A percentile compares a stretch with the other conserved stretches of the same genome.
Evolutionary conservation across 1,140 invertebrate species (phyloP).

Genomic region (Diorhabda carinulata): DNA sequence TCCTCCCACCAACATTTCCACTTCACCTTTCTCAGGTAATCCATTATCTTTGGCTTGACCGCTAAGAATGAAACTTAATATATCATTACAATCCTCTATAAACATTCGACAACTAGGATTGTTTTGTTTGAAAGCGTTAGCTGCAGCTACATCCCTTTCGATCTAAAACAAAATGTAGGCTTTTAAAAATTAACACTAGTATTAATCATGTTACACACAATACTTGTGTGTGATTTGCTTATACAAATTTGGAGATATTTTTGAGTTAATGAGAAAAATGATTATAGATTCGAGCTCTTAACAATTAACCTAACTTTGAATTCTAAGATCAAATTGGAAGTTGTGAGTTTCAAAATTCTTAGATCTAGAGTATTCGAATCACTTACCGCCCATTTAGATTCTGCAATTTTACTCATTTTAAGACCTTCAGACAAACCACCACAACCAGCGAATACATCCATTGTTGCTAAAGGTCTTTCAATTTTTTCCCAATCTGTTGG

Average conservation of each 20-base stretch:
- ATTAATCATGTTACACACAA: too few relatives aligned
- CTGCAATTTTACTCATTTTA: constrained; percentile 65
- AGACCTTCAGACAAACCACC: constrained; percentile 74
- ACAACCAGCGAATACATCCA: constrained; percentile 89
- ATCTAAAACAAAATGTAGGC: constrained; percentile 47
- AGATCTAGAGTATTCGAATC: neutral
- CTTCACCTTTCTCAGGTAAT: constrained; percentile 74
- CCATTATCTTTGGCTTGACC: constrained; percentile 55
- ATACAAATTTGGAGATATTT: too few relatives aligned
- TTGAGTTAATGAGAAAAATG: too few relatives aligned
- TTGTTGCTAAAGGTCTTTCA: constrained; percentile 55
- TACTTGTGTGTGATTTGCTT: too few relatives aligned
- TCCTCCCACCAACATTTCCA: constrained; percentile 81
- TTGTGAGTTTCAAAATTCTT: too few relatives aligned
- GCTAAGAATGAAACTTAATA: constrained; percentile 64
- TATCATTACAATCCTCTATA: constrained; percentile 74
- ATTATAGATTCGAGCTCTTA: too few relatives aligned
- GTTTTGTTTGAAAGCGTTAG: constrained; percentile 76
- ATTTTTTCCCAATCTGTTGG: constrained; percentile 44
- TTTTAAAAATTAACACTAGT: too few relatives aligned
- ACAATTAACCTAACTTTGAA: too few relatives aligned
- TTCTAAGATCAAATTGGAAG: too few relatives aligned
- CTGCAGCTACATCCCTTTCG: constrained; percentile 74
- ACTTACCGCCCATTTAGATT: constrained; percentile 66
- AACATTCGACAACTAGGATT: constrained; percentile 73